These are phyloP conservation scores for Mamestra brassicae DNA, from an alignment of 2,888 invertebrate genomes.

Conservation along the genomic window DNA sequence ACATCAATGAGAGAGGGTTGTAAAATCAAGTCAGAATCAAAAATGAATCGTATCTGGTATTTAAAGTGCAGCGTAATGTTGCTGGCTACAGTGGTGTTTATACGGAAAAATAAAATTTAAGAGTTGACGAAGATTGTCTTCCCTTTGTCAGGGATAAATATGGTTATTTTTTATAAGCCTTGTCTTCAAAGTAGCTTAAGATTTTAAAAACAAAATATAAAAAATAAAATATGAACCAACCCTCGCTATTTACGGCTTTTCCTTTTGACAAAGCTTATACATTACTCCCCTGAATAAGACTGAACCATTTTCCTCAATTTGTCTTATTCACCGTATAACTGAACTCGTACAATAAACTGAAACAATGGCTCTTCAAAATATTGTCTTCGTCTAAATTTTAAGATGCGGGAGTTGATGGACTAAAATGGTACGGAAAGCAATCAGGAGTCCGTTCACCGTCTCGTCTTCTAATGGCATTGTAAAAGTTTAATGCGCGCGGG, in stretches of 20 bases:
- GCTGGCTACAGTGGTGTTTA: background rate
- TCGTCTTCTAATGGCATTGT: constrained; percentile 76
- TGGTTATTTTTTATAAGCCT: constrained; percentile 13
- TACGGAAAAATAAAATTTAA: background rate
- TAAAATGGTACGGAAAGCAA: constrained; percentile 67
- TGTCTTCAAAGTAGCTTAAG: constrained; percentile 20
- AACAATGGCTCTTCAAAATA: constrained; percentile 62
- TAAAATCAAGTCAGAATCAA: background rate
- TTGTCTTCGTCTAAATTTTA: constrained; percentile 47
- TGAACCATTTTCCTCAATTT: constrained; percentile 62
- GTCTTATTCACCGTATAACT: constrained; percentile 43
- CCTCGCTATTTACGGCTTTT: constrained; percentile 49
- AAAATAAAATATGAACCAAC: constrained; percentile 44
- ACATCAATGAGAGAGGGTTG: background rate
- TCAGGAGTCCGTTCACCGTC: constrained; percentile 76
- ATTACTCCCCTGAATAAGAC: constrained; percentile 40
- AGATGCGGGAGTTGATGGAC: constrained; percentile 46
- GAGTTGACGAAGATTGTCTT: background rate
- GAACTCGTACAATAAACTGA: constrained; percentile 52
- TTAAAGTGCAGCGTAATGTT: constrained; percentile 4
- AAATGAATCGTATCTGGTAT: background rate
- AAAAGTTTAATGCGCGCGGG: constrained; percentile 77
- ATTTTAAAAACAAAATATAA: constrained; percentile 23
- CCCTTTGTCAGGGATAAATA: constrained; percentile 22
- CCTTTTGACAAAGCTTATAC: constrained; percentile 52